Percentiles rank a stretch among this genome's conserved stretches.
Conservation (phyloP, 2,888 invertebrate species). For the Zaprionus obscuricornis region DNA sequence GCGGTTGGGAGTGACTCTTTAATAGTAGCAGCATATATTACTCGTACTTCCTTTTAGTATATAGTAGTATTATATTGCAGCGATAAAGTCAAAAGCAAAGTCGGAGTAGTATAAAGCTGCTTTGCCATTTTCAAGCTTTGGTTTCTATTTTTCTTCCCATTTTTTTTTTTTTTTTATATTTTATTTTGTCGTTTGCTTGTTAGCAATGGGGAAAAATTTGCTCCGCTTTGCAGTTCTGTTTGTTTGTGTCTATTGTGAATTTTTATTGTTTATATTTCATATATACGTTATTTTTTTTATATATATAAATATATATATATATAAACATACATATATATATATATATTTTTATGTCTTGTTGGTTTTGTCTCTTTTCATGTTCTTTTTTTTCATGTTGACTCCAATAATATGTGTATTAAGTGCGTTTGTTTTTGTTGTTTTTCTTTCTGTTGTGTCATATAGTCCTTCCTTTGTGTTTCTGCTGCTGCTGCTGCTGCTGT, state of each 20-base stretch:
- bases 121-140: constrained; percentile 6
- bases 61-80: too few species aligned
- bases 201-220: constrained; percentile 37
- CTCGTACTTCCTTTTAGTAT: too few species aligned
- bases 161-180: constrained; percentile 1
- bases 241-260: constrained; percentile 45
- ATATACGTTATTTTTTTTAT: too few species aligned
- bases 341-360: constrained; percentile 35
- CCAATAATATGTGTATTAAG: constrained; percentile 51
- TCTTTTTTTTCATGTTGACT: constrained; percentile 45
- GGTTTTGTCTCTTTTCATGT: constrained; percentile 36
- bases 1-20: constrained; percentile 29
- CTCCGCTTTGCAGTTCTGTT: constrained; percentile 50
- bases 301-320: not conserved
- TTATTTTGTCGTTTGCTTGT: constrained; percentile 44
- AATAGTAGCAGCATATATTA: too few species aligned
- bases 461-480: constrained; percentile 25
- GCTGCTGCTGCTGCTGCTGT: too few species aligned
- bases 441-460: constrained; percentile 8
- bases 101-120: constrained; percentile 25
- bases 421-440: constrained; percentile 30
- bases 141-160: not conserved
- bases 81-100: constrained; percentile 5
- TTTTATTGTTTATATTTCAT: constrained; percentile 58
- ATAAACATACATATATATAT: constrained; percentile 1